These are phyloP conservation scores for Sturmia bella DNA, from an alignment of 2,888 invertebrate genomes.

Conservation along the genomic window DNA sequence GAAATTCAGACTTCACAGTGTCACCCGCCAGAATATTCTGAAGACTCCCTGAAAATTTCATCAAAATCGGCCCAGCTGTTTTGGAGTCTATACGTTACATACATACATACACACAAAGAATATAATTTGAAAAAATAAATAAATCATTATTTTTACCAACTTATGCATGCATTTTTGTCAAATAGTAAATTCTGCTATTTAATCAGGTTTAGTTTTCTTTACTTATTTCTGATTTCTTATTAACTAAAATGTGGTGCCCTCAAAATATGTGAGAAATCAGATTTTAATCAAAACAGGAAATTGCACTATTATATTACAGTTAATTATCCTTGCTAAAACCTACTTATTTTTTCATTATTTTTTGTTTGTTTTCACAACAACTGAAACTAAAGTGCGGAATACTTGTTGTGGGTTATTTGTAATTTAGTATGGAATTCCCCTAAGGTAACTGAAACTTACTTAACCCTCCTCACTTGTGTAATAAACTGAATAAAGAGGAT, in stretches of 20 bases:
- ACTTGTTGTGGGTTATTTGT: slow-evolving; percentile 47
- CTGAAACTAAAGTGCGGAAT: slow-evolving; percentile 20
- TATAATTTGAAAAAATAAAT: no score
- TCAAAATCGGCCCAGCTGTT: no score
- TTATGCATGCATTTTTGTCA: slow-evolving; percentile 10
- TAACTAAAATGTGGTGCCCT: slow-evolving; percentile 30
- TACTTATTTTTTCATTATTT: slow-evolving; percentile 12
- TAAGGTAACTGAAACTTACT: slow-evolving; percentile 67
- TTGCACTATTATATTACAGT: slow-evolving; percentile 64
- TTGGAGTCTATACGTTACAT: no score
- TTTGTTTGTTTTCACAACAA: background rate
- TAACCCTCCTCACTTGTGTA: slow-evolving; percentile 53
- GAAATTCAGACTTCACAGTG: no score
- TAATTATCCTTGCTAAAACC: slow-evolving; percentile 49
- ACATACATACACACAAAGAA: no score
- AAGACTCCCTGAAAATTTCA: no score
- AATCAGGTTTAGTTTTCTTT: no score
- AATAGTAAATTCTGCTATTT: slow-evolving; percentile 10
- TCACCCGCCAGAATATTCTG: no score
- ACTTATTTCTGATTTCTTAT: no score
- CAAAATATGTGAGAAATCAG: slow-evolving; percentile 48
- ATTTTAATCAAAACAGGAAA: slow-evolving; percentile 64
- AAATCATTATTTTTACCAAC: no score
- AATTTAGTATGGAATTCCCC: slow-evolving; percentile 58
- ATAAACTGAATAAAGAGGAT: slow-evolving; percentile 31